Conservation (phyloP, 2,113 vertebrate genomes). For the Gavialis gangeticus region DNA sequence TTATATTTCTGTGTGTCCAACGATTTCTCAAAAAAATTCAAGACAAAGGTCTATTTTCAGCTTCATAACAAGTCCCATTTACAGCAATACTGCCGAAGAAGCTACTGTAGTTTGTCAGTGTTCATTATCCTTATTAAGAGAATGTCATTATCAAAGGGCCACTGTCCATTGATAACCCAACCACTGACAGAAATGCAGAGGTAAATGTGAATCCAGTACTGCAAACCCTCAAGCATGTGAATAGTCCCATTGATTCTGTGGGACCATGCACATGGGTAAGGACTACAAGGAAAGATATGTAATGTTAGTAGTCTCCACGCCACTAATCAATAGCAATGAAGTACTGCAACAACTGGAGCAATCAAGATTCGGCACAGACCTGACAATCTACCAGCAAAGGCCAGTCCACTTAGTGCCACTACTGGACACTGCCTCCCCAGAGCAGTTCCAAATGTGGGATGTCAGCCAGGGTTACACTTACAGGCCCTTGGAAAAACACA, state of each 20-base stretch:
- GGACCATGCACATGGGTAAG: not conserved
- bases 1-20: slow-evolving; percentile 12
- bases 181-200: not conserved
- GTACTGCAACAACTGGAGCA: not conserved
- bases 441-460: not conserved
- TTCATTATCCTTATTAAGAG: not conserved
- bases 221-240: not conserved
- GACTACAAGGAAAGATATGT: not conserved
- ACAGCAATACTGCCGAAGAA: not conserved
- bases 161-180: not conserved
- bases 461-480: not conserved
- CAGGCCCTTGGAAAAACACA: not conserved
- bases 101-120: not conserved
- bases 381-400: not conserved
- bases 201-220: not conserved
- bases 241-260: not conserved
- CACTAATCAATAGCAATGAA: not conserved
- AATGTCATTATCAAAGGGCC: not conserved
- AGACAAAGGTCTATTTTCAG: not conserved
- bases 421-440: not conserved
- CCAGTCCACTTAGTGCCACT: not conserved
- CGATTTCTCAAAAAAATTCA: not conserved
- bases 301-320: not conserved
- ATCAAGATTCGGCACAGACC: not conserved
- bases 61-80: not conserved